These are phyloP conservation scores for Sinocyclocheilus grahami DNA, from an alignment of 2,113 vertebrate species.

Conservation along the genomic window DNA sequence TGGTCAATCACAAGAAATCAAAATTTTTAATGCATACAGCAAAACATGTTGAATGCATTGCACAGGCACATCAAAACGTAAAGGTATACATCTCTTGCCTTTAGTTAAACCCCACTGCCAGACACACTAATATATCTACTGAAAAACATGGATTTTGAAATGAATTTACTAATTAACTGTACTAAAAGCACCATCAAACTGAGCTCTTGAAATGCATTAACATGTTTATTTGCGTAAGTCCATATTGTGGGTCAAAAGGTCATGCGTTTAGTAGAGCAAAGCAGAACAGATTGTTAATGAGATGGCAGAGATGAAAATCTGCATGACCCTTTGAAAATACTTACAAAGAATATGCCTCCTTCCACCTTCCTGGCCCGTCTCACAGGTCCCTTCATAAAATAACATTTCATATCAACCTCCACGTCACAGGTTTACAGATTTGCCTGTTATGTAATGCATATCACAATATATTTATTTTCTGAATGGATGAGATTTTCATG, in stretches of 20 bases:
- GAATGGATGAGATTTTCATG: background rate
- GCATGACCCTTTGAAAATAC: conserved; percentile 66
- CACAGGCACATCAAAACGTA: background rate
- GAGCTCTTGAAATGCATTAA: conserved; percentile 3
- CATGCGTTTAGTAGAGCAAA: conserved; percentile 45
- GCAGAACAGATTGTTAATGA: conserved; percentile 45
- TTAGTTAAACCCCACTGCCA: background rate
- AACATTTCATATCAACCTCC: conserved; percentile 67
- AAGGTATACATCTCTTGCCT: background rate
- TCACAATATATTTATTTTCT: background rate
- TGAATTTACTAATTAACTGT: background rate
- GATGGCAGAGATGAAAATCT: conserved; percentile 38
- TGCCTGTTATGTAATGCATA: background rate
- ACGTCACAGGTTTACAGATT: conserved; percentile 40
- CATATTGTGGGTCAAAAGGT: conserved; percentile 27
- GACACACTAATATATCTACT: background rate
- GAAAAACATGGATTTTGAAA: background rate
- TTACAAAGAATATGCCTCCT: conserved; percentile 81
- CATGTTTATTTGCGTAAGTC: background rate
- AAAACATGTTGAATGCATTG: background rate
- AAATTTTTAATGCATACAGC: background rate
- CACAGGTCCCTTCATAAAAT: conserved; percentile 75
- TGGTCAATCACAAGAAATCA: background rate
- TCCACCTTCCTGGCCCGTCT: conserved; percentile 80
- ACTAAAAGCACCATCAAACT: background rate